Percentiles rank a stretch among this genome's conserved stretches.
Conservation (phyloP, 2,113 vertebrate genomes). For the Neoarius graeffei region DNA sequence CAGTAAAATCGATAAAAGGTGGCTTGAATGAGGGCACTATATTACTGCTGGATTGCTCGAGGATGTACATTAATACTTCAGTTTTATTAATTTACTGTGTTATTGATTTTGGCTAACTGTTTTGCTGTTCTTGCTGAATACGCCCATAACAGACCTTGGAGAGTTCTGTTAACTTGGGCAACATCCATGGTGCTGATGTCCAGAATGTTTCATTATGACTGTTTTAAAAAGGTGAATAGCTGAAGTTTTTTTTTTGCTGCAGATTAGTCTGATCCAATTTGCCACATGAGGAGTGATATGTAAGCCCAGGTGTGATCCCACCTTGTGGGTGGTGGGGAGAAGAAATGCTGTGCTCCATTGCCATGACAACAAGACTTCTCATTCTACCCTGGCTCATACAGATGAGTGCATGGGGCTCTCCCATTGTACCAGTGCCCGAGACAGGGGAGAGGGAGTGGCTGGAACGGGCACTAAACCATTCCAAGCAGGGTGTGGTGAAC, state of each 20-base stretch:
- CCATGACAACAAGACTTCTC: conserved; percentile 90
- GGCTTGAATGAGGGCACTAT: conserved; percentile 17
- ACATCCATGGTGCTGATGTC: background rate
- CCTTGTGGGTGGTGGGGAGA: conserved; percentile 81
- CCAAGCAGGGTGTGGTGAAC: conserved; percentile 75
- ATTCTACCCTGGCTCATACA: conserved; percentile 89
- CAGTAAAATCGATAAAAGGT: conserved; percentile 21
- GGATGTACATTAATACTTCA: conserved; percentile 34
- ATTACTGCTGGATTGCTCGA: conserved; percentile 23
- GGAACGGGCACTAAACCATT: conserved; percentile 75
- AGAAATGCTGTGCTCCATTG: conserved; percentile 85
- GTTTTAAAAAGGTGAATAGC: conserved; percentile 56
- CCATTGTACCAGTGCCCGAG: conserved; percentile 81
- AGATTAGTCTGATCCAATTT: conserved; percentile 71
- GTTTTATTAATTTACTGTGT: conserved; percentile 29
- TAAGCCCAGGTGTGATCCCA: conserved; percentile 82
- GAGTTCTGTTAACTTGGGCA: conserved; percentile 18
- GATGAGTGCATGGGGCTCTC: conserved; percentile 79
- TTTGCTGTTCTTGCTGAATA: conserved; percentile 35
- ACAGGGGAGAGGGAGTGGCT: conserved; percentile 67
- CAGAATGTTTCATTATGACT: conserved; percentile 40
- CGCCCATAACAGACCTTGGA: background rate
- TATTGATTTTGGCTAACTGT: conserved; percentile 38
- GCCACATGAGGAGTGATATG: conserved; percentile 78
- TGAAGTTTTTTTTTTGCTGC: conserved; percentile 63